Evolutionary conservation across 2,888 invertebrate genomes (phyloP), one percentile per base, ranked within the genome.

Genomic region (Sepioteuthis lessoniana): DNA sequence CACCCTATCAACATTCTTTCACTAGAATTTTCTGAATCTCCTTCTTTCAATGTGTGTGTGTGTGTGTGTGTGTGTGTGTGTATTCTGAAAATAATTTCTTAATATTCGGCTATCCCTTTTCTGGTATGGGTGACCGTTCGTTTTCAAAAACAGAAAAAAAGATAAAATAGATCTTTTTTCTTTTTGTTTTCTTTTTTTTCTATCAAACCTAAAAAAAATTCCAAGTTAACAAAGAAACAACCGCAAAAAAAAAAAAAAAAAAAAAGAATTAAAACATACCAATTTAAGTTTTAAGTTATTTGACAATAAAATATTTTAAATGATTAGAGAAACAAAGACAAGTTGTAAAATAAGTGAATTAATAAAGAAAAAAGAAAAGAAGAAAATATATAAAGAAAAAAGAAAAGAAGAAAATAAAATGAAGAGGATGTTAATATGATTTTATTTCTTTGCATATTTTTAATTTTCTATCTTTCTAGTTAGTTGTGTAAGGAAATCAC

Each of bases 21-120:
- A 93, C 38, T 55, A 42, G 94, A 50, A 46, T 1, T 94, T 25
- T 90, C 47, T 91, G 31, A 91, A 28, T 93, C 46, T 93, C 46
- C 94, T 37, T n/a, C 47, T 93, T 46, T 90, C 21, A 93, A 46
- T 38, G 35, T 94, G n/a, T 93, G 90, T 93, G 90, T 47, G 47
- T 94, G 90, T 38, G 38, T 91, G 91, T 93, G 91, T 93, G 93
- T 37, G 35, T 90, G 91, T 35, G 93, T 46, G n/a, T 50, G 42
- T 76, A 35, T 76, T 76, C n/a, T 76, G 16, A 76, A 76, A n/a
- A 76, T 76, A n/a, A 76, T 76, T 76, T 76, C 16, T 13, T 76
- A 25, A 76, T 76, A 35, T 76, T n/a, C n/a, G n/a, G 0, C 76
- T 25, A 55, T 55, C 55, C 25, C n/a, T 76, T 76, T 31, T 8